Evolutionary conservation across 2,888 invertebrate genomes (phyloP), one percentile per base, ranked within the genome.

Genomic region (Eupithecia tripunctaria): DNA sequence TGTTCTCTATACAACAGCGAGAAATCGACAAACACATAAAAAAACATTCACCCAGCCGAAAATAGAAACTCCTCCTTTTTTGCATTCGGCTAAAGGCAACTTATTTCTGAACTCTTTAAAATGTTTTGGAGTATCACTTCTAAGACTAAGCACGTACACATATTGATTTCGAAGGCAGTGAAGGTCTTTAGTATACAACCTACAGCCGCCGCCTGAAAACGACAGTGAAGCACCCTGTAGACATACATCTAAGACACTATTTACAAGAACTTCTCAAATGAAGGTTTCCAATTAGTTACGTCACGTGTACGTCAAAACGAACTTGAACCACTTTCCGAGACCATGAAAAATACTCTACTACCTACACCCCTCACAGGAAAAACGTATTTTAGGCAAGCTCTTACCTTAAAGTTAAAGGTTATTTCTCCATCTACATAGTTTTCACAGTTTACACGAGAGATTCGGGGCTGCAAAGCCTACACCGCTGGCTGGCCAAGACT

Each of bases 221-320:
- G 14, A 27, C 59, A 18, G 2, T 7, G 27, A 29, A 29, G 60
- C 21, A 60, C 15, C 7, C 1, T 29, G 15, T 29, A 29, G 7
- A 29, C 60, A 60, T 14, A n/a, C 4, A 47, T 10, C 47, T 51
- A 51, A 51, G 47, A 51, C 21, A 21, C n/a, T 60, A 60, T 29
- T 18, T 60, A 27, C 8, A 36, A 69, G 65, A 76, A 69, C 76
- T 73, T 72, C 70, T 73, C 70, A 81, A 76, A 80, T 76, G 71
- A 79, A 78, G 78, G 78, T 77, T 80, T 81, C 79, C 72, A 83
- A 76, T 82, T 73, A 80, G 82, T 89, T 89, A 86, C 74, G 88
- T 89, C 89, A 89, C 82, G 75, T 78, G 80, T 78, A 86, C 87
- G 87, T 88, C 84, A 87, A 83, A 81, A 86, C 88, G 88, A 84